Conservation (phyloP, 2,888 invertebrate genomes). For the Lithophane leautieri region DNA sequence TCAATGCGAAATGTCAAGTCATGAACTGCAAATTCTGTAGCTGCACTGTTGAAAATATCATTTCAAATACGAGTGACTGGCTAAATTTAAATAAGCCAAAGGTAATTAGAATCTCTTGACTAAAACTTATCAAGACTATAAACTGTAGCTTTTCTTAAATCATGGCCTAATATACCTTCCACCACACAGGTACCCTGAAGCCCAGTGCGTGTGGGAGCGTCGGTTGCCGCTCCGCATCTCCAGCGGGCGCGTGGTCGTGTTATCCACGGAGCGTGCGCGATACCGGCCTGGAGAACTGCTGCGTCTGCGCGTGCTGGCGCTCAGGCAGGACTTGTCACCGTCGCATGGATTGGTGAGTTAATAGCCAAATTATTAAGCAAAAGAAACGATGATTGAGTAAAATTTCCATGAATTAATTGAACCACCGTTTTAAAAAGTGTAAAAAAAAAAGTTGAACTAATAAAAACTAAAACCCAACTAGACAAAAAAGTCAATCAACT, state of each 20-base stretch:
- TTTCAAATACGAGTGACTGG: background rate
- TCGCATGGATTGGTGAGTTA: conserved; percentile 86
- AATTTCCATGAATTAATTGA: background rate
- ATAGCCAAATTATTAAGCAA: background rate
- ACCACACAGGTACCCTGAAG: conserved; percentile 77
- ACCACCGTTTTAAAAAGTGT: too few species aligned
- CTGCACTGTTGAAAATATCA: background rate
- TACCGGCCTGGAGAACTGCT: conserved; percentile 91
- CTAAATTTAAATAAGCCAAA: background rate
- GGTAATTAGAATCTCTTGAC: background rate
- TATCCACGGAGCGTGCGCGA: conserved; percentile 91
- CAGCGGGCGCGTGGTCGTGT: conserved; percentile 86
- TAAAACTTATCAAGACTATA: background rate
- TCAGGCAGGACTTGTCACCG: conserved; percentile 90
- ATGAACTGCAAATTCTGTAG: background rate
- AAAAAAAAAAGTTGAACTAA: too few species aligned
- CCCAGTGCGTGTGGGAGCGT: conserved; percentile 80
- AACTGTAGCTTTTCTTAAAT: background rate
- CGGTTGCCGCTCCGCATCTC: conserved; percentile 87
- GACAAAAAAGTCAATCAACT: too few species aligned
- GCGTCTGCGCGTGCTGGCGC: conserved; percentile 87
- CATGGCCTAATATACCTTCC: background rate
- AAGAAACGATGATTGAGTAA: background rate
- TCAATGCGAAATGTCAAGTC: background rate
- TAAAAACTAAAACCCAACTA: too few species aligned